Evolutionary conservation across 2,113 vertebrate species (phyloP).

Genomic region (Neogale vison): DNA sequence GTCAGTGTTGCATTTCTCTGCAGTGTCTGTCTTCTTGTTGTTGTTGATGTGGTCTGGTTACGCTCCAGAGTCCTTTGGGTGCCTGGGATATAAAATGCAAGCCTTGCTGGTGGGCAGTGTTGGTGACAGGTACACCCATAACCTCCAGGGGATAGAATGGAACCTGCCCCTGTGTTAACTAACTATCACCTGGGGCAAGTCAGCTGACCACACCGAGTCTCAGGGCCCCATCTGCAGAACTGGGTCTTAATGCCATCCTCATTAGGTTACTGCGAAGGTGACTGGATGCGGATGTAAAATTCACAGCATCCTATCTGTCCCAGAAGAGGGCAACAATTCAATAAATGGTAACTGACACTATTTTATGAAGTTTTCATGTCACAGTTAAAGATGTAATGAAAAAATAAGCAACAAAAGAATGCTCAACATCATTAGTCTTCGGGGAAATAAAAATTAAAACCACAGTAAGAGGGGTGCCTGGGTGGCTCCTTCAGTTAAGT

Average conservation of each 20-base stretch:
- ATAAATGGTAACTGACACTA: background rate
- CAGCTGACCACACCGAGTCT: background rate
- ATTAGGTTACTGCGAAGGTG: background rate
- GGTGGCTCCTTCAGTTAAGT: background rate
- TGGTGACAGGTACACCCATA: background rate
- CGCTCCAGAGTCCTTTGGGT: background rate
- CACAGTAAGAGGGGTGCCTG: background rate
- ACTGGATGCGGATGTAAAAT: background rate
- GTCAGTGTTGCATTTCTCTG: background rate
- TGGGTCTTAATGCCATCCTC: background rate
- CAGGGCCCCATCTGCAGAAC: background rate
- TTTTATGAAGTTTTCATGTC: background rate
- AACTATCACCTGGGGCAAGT: background rate
- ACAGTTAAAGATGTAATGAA: background rate
- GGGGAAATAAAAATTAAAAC: conserved; percentile 41
- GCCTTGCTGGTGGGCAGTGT: background rate
- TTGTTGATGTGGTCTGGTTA: background rate
- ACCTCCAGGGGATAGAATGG: background rate
- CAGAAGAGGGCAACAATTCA: background rate
- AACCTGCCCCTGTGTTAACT: background rate
- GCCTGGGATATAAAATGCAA: background rate
- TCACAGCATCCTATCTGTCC: background rate
- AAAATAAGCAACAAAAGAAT: background rate
- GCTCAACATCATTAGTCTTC: background rate
- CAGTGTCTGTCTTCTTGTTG: background rate